Evolutionary conservation across 2,113 vertebrate species (phyloP).

Genomic region (Rhagologus leucostigma): DNA sequence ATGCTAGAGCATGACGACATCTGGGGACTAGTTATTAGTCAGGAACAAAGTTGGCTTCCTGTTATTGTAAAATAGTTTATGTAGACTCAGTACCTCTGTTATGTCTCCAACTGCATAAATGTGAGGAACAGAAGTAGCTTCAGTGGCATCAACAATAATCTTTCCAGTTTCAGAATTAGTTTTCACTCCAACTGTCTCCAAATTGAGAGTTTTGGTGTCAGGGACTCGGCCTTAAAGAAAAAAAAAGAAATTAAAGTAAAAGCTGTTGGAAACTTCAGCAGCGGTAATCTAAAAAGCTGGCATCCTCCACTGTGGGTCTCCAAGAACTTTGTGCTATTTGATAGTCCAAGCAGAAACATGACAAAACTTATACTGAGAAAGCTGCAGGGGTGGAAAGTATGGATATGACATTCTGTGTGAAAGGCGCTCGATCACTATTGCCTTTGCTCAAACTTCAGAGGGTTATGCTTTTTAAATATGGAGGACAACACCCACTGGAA

Average conservation of each 20-base stretch:
- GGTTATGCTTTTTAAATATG: neutral
- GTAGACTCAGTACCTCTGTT: slow-evolving; percentile 77
- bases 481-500: neutral
- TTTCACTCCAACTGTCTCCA: slow-evolving; percentile 79
- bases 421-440: neutral
- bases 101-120: slow-evolving; percentile 92
- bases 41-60: slow-evolving; percentile 62
- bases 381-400: neutral
- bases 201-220: slow-evolving; percentile 78
- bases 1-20: slow-evolving; percentile 1
- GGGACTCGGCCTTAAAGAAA: slow-evolving; percentile 80
- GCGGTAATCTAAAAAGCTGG: neutral
- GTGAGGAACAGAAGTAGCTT: slow-evolving; percentile 85
- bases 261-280: neutral
- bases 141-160: slow-evolving; percentile 80
- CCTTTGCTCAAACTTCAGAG: neutral
- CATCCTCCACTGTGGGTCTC: neutral
- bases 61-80: slow-evolving; percentile 56
- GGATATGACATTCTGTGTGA: neutral
- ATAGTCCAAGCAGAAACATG: neutral
- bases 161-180: slow-evolving; percentile 80
- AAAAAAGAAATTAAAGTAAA: neutral
- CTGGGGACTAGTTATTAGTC: slow-evolving; percentile 49
- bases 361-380: neutral
- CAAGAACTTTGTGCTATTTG: neutral